Base-by-base conservation (phyloP, 2,113 vertebrate species). In the Hassar affinis region DNA sequence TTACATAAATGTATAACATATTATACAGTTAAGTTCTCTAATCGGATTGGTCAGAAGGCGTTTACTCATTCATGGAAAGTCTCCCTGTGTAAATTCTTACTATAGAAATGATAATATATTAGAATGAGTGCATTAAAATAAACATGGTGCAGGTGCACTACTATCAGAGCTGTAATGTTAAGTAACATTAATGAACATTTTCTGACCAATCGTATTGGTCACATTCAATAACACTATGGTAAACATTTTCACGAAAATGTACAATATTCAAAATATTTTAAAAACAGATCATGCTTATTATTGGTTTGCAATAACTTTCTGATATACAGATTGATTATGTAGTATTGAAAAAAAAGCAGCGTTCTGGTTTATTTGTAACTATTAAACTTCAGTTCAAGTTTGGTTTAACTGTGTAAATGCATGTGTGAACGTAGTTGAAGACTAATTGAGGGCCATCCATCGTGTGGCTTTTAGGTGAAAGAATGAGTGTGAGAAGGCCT, bases 391-490 rank as follows among this genome's bases (percentile, higher is more conserved):
- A 14, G 27, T 51, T 61, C 3, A 64, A 14, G 33, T 12, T 64
- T 14, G 25, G 20, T 38, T 76, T 57, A 4, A 52, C 17, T 80
- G 42, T n/a, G 47, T 72, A 78, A 69, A 51, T 61, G 56, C 42
- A 56, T 78, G 27, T 68, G 33, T 72, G 66, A 68, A 83, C 12
- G 25, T 33, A 80, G 54, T 78, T 88, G 38, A 86, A 87, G 85
- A 87, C 85, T 82, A 85, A 89, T 86, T 78, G 87, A 85, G 83
- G 79, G 81, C 83, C 87, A 88, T 90, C 87, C 82, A 89, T 89
- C 87, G 47, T 72, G 84, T 57, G 30, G 80, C 81, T 77, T 64
- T 9, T 72, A 59, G 66, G 62, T 84, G 84, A 88, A 90, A 85
- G 85, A 87, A 85, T 78, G 59, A 88, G 79, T 81, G 87, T 83